phyloP scores from a whole-genome alignment of 1,140 invertebrate genomes.

The Triops cancriformis region DNA sequence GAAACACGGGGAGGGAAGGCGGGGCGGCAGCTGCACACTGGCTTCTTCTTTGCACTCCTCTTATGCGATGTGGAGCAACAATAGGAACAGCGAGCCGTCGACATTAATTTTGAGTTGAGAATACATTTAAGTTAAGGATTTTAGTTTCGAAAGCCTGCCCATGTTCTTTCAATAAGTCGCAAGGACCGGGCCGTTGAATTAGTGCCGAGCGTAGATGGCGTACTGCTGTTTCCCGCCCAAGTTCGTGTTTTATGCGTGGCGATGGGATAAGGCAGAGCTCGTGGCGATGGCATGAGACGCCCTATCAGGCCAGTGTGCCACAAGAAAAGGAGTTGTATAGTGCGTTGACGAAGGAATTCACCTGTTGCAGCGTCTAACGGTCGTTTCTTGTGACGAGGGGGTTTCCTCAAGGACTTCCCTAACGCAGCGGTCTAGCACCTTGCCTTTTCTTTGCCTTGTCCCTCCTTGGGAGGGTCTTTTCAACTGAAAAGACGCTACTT shows the following conservation, averaged over 20 bases:
- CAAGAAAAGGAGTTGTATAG: background rate
- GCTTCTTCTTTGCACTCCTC: background rate
- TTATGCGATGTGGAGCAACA: background rate
- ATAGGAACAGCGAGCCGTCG: background rate
- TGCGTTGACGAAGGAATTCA: background rate
- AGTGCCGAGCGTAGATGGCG: background rate
- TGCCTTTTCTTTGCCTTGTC: background rate
- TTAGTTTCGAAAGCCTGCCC: background rate
- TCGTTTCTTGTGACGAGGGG: background rate
- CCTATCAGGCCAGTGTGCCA: background rate
- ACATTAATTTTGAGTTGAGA: background rate
- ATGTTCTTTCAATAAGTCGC: background rate
- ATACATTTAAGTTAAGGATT: background rate
- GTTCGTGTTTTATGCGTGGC: too few relatives aligned
- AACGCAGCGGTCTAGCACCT: background rate
- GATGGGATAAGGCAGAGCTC: too few relatives aligned
- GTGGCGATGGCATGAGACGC: background rate
- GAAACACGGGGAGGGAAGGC: background rate
- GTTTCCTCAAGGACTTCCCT: conserved; percentile 5
- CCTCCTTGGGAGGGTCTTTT: background rate
- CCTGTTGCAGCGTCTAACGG: conserved; percentile 12
- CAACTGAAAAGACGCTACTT: background rate
- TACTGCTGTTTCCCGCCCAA: too few relatives aligned
- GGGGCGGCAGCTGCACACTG: background rate
- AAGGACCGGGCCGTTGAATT: background rate